A percentile compares a stretch with the other conserved stretches of the same genome.
These are phyloP conservation scores for Ophiodon elongatus DNA, from an alignment of 2,113 vertebrate genomes.

Conservation along the genomic window DNA sequence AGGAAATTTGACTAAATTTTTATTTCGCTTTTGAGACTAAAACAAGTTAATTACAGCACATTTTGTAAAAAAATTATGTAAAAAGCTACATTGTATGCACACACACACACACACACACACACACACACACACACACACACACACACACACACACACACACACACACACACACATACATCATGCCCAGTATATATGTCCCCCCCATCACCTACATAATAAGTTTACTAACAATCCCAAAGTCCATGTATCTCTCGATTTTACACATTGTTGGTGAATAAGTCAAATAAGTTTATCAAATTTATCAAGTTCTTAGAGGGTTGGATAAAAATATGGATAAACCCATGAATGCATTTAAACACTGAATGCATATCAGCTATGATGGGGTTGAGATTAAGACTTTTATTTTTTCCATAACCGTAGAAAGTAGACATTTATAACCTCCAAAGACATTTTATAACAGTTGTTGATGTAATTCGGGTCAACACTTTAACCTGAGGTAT, in stretches of 20 bases:
- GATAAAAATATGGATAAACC: not conserved
- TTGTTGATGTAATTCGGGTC: not conserved
- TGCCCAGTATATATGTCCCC: too few species aligned
- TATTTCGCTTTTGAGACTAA: not conserved
- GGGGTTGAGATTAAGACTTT: not conserved
- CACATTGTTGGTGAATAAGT: not conserved
- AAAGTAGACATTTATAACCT: not conserved
- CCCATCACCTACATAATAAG: not conserved
- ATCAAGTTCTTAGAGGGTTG: not conserved
- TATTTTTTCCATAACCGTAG: not conserved
- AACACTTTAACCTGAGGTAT: not conserved
- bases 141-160: not conserved
- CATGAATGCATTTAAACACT: not conserved
- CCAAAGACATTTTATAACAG: not conserved
- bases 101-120: not conserved
- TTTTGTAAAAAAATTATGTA: not conserved
- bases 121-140: too few species aligned
- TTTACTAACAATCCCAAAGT: not conserved
- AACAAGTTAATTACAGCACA: not conserved
- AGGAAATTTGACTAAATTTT: not conserved
- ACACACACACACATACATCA: not conserved
- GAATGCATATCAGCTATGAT: not conserved
- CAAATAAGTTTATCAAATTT: not conserved
- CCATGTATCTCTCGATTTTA: not conserved
- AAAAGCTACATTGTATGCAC: not conserved